Conservation (phyloP, 2,888 invertebrate genomes). For the Liposcelis brunnea region DNA sequence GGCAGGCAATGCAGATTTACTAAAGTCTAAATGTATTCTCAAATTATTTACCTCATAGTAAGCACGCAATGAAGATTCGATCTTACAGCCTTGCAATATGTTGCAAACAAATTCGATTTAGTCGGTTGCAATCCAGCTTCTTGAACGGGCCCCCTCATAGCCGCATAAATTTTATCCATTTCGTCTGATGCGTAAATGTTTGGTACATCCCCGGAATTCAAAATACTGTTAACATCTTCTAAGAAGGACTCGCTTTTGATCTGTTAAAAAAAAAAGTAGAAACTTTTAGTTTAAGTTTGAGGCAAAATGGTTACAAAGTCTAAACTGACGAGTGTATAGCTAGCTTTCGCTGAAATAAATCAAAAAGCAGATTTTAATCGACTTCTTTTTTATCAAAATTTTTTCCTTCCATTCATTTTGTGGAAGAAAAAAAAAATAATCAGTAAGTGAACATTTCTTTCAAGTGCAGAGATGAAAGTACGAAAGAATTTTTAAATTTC, state of each 20-base stretch:
- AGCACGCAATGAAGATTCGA: conserved; percentile 70
- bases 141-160: conserved; percentile 55
- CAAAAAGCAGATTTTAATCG: too few relatives aligned
- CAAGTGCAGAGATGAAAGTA: too few relatives aligned
- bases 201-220: conserved; percentile 80
- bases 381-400: too few relatives aligned
- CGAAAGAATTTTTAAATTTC: too few relatives aligned
- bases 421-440: too few relatives aligned
- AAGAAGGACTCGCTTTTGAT: conserved; percentile 76
- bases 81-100: conserved; percentile 61
- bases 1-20: not conserved
- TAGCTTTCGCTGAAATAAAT: too few relatives aligned
- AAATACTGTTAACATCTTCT: conserved; percentile 73
- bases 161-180: conserved; percentile 50
- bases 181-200: conserved; percentile 76
- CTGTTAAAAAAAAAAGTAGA: conserved; percentile 29
- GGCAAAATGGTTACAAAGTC: too few relatives aligned
- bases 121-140: conserved; percentile 59
- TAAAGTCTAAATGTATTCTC: too few relatives aligned
- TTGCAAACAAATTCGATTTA: conserved; percentile 67
- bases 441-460: too few relatives aligned
- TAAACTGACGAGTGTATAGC: too few relatives aligned
- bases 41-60: conserved; percentile 44
- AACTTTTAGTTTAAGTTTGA: too few relatives aligned
- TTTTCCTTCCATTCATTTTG: too few relatives aligned